Evolutionary conservation across 2,888 invertebrate species (phyloP).

Genomic region (Melanostoma scalare): DNA sequence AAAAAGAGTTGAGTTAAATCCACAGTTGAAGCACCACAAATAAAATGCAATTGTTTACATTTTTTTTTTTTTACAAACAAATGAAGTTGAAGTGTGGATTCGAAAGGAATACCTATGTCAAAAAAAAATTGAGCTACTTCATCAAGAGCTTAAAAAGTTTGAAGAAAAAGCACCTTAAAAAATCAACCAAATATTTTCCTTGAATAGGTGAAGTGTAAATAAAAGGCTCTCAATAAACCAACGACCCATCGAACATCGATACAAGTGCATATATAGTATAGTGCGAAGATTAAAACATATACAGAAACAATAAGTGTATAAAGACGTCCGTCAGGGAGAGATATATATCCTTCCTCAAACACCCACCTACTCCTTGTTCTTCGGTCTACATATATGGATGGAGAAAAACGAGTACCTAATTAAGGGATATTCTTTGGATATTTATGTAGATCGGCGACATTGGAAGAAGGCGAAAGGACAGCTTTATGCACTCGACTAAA

Average conservation of each 20-base stretch:
- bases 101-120: too few relatives aligned
- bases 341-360: slow-evolving; percentile 24
- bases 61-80: neutral
- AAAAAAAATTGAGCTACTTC: too few relatives aligned
- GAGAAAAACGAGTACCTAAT: slow-evolving; percentile 53
- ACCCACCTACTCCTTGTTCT: slow-evolving; percentile 2
- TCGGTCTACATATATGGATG: neutral
- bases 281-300: slow-evolving; percentile 35
- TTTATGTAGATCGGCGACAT: slow-evolving; percentile 40
- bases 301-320: slow-evolving; percentile 48
- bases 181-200: slow-evolving; percentile 49
- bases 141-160: too few relatives aligned
- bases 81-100: too few relatives aligned
- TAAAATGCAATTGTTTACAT: neutral
- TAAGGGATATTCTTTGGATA: slow-evolving; percentile 57
- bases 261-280: slow-evolving; percentile 19
- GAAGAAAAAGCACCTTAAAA: slow-evolving; percentile 7
- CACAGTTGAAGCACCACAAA: neutral
- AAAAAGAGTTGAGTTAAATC: neutral
- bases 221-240: slow-evolving; percentile 53
- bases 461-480: slow-evolving; percentile 36
- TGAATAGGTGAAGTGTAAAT: slow-evolving; percentile 58
- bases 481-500: slow-evolving; percentile 51
- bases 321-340: slow-evolving; percentile 23
- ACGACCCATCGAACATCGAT: slow-evolving; percentile 63